These are phyloP conservation scores for Eudasyphora cyanicolor DNA, from an alignment of 2,888 invertebrate species.

Conservation along the genomic window DNA sequence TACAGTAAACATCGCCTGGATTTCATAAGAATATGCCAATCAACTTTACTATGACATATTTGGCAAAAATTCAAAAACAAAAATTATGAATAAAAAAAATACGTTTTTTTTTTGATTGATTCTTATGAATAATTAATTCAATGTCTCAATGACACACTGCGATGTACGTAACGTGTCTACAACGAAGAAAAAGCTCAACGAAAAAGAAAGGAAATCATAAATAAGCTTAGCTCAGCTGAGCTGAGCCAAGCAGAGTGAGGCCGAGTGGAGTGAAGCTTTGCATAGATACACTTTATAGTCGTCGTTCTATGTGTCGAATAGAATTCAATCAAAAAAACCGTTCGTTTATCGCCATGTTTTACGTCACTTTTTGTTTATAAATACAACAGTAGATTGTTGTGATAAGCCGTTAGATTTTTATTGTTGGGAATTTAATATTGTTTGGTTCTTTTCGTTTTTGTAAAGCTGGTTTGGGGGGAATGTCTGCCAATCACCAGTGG, in stretches of 20 bases:
- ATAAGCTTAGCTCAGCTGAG: conserved; percentile 12
- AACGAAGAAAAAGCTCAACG: background rate
- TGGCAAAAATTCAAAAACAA: conserved; percentile 20
- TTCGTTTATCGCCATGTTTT: conserved; percentile 24
- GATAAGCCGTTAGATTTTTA: conserved; percentile 51
- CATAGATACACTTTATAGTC: too few species aligned
- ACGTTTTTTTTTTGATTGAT: background rate
- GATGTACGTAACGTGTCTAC: background rate
- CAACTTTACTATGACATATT: background rate
- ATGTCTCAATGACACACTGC: background rate
- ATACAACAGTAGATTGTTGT: conserved; percentile 18
- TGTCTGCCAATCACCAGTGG: background rate
- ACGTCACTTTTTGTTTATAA: conserved; percentile 44
- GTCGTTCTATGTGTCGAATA: conserved; percentile 5
- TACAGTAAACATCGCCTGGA: background rate
- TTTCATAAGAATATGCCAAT: conserved; percentile 32
- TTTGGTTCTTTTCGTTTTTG: background rate
- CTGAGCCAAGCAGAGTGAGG: too few species aligned
- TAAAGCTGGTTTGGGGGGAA: background rate
- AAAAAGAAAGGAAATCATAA: conserved; percentile 38
- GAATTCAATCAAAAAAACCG: background rate
- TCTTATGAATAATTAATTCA: background rate
- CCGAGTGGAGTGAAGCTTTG: conserved; percentile 16
- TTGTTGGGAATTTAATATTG: conserved; percentile 7
- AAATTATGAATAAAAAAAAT: background rate